Evolutionary conservation across 1,140 invertebrate species (phyloP).

Genomic region (Heterodera carotae): DNA sequence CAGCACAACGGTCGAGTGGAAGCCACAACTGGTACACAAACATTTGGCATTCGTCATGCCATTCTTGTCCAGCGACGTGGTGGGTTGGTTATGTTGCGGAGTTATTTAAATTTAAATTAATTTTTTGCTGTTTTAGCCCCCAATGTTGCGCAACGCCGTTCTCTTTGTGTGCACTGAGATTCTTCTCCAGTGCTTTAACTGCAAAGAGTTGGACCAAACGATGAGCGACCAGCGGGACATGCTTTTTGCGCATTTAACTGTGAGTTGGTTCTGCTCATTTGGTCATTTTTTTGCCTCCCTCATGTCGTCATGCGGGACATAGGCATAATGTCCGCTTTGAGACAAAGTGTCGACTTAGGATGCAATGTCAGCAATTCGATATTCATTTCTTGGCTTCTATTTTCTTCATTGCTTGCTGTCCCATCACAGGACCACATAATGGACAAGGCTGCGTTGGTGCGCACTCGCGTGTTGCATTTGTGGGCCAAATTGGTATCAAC

Average conservation of each 20-base stretch:
- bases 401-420: background rate
- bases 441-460: conserved; percentile 32
- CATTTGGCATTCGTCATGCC: conserved; percentile 30
- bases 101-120: background rate
- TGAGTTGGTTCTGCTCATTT: background rate
- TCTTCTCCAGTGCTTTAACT: conserved; percentile 33
- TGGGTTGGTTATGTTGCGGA: background rate
- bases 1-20: conserved; percentile 35
- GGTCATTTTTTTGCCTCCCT: background rate
- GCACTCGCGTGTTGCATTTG: conserved; percentile 33
- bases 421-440: conserved; percentile 37
- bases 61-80: conserved; percentile 35
- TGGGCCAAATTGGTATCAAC: conserved; percentile 37
- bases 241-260: conserved; percentile 22
- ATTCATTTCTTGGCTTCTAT: background rate
- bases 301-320: too few species aligned
- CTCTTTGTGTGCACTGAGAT: conserved; percentile 41
- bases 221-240: conserved; percentile 27
- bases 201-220: conserved; percentile 10
- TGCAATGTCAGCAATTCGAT: too few species aligned
- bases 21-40: conserved; percentile 5
- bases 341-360: too few species aligned
- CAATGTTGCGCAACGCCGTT: conserved; percentile 35
- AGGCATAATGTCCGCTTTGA: too few species aligned
- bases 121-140: conserved; percentile 35